A percentile compares a stretch with the other conserved stretches of the same genome.
Evolutionary conservation across 2,113 vertebrate genomes (phyloP).

Genomic region (Jacana jacana): DNA sequence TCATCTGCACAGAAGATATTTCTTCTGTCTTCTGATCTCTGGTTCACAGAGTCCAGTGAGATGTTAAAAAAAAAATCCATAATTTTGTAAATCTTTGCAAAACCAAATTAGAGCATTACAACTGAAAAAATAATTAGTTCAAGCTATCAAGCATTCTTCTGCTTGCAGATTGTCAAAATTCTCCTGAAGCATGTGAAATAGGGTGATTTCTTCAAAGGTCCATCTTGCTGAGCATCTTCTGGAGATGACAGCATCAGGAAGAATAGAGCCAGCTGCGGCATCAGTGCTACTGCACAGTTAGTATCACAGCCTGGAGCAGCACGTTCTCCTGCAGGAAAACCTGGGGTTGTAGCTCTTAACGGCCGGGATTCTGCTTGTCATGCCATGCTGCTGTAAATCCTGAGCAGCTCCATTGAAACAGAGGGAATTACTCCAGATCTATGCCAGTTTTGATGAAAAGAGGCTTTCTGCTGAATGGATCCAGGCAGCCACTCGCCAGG

Average conservation of each 20-base stretch:
- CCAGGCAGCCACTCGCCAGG: neutral
- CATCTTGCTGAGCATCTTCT: neutral
- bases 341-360: neutral
- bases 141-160: neutral
- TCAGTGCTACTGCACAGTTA: neutral
- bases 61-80: constrained; percentile 14
- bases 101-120: neutral
- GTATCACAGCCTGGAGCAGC: neutral
- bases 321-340: neutral
- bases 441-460: constrained; percentile 16
- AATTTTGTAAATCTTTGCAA: neutral
- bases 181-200: neutral
- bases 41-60: constrained; percentile 36
- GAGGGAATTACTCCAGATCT: constrained; percentile 36
- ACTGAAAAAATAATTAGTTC: neutral
- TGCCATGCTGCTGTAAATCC: neutral
- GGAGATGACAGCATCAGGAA: neutral
- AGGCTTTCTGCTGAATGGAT: constrained; percentile 51
- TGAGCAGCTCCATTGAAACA: neutral
- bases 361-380: neutral
- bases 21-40: constrained; percentile 48
- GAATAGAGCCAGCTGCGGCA: neutral
- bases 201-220: neutral
- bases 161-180: neutral
- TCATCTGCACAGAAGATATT: constrained; percentile 54